Percentiles rank a stretch among this genome's conserved stretches.
Conservation (phyloP, 2,888 invertebrate genomes). For the Apamea monoglypha region DNA sequence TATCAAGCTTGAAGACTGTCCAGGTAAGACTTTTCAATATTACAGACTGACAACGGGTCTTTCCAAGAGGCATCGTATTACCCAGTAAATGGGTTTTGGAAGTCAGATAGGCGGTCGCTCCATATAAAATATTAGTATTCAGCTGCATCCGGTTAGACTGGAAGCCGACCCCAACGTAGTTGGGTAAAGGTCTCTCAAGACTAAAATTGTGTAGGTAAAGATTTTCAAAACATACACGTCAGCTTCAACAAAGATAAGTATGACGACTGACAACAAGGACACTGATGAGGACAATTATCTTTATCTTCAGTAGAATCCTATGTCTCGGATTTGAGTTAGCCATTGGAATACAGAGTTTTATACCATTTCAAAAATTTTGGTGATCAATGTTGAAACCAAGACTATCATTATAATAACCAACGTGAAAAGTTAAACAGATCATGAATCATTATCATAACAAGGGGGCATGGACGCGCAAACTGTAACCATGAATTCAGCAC, state of each 20-base stretch:
- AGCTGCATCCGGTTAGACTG: not conserved
- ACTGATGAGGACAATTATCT: not conserved
- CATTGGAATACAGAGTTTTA: not conserved
- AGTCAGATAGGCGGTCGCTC: not conserved
- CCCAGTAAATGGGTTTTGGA: not conserved
- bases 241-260: too few species aligned
- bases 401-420: not conserved
- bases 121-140: not conserved
- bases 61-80: not conserved
- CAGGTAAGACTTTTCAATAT: constrained; percentile 16
- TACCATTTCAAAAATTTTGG: not conserved
- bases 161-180: too few species aligned
- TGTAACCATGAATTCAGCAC: too few species aligned
- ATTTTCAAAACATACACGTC: not conserved
- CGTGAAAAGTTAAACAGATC: not conserved
- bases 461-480: too few species aligned
- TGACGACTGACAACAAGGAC: not conserved
- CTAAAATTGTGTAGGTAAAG: not conserved
- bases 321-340: not conserved
- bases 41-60: not conserved
- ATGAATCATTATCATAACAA: not conserved
- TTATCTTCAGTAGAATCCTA: not conserved
- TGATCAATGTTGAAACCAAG: not conserved
- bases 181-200: too few species aligned
- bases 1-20: constrained; percentile 35